These are phyloP conservation scores for Cochlearius cochlearius DNA, from an alignment of 2,113 vertebrate genomes.

Conservation along the genomic window DNA sequence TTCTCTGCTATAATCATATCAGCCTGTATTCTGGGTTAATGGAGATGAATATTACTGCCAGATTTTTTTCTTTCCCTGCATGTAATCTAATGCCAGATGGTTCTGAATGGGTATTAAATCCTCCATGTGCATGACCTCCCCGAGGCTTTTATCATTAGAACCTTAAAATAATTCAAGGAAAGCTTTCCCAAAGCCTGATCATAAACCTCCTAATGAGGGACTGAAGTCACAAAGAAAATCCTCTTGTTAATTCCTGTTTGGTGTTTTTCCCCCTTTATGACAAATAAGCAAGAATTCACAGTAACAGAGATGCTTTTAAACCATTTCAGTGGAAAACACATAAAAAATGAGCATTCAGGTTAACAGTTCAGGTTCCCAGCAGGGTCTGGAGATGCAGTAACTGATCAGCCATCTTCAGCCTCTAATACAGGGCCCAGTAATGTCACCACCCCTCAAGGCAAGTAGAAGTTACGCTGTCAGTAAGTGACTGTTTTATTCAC, in stretches of 20 bases:
- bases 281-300: conserved; percentile 31
- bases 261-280: background rate
- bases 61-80: conserved; percentile 52
- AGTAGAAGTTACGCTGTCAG: background rate
- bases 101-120: conserved; percentile 59
- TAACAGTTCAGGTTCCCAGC: conserved; percentile 14
- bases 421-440: background rate
- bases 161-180: conserved; percentile 61
- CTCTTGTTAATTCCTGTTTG: conserved; percentile 21
- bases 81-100: conserved; percentile 64
- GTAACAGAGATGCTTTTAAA: conserved; percentile 23
- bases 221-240: conserved; percentile 50
- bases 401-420: background rate
- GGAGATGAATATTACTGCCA: conserved; percentile 65
- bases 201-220: conserved; percentile 60
- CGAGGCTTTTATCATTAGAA: conserved; percentile 62
- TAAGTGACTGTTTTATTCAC: background rate
- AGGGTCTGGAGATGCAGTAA: background rate
- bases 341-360: conserved; percentile 7
- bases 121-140: conserved; percentile 52
- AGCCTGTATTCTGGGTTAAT: conserved; percentile 55
- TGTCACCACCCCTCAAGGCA: background rate
- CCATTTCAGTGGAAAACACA: conserved; percentile 21
- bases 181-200: conserved; percentile 20
- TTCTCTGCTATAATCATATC: conserved; percentile 55